Base-by-base conservation (phyloP, 1,140 invertebrate genomes). In the Delia radicum region DNA sequence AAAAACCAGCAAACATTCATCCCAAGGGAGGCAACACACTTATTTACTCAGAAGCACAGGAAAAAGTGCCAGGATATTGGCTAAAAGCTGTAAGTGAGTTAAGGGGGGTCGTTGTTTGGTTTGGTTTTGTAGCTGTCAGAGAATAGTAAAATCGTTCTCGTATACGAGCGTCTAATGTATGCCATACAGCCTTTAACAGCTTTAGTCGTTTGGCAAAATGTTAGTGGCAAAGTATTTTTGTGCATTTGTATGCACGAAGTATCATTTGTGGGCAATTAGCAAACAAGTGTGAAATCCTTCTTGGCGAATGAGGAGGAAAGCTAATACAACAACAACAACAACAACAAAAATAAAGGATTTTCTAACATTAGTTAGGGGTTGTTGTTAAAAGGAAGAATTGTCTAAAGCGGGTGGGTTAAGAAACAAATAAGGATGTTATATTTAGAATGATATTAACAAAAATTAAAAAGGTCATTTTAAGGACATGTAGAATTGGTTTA, bases 251-350 rank as follows among this genome's bases (percentile, higher is more conserved):
- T 69, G 65, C 65, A 69, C 65, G 65, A 69, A 33, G 65, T 69
- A 69, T 69, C 65, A 33, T 69, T 69, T 69, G 65, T 69, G 65
- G 65, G 65, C 65, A 69, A 69, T 69, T 69, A 69, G 65, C 29
- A 69, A 69, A 69, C 65, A 33, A 69, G 65, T 69, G 65, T 69
- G 65, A 69, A 69, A 69, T 37, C 65, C 29, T 42, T 55, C 24
- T 55, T 3, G 48, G 48, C n/a, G n/a, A 21, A 21, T 55, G 18
- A 55, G 48, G 48, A 55, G 13, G 4, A 24, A 1, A 21, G 48
- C n/a, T 6, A 21, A 28, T 15, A 24, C 28, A 67, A 33, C 21
- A 18, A 69, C 12, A 24, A 31, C 18, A 10, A 18, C 37, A 21
- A 10, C 13, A 33, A 33, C 21, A 18, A 69, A 33, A 33, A 69